Base-by-base conservation (phyloP, 2,888 invertebrate species). In the Trichogramma evanescens region DNA sequence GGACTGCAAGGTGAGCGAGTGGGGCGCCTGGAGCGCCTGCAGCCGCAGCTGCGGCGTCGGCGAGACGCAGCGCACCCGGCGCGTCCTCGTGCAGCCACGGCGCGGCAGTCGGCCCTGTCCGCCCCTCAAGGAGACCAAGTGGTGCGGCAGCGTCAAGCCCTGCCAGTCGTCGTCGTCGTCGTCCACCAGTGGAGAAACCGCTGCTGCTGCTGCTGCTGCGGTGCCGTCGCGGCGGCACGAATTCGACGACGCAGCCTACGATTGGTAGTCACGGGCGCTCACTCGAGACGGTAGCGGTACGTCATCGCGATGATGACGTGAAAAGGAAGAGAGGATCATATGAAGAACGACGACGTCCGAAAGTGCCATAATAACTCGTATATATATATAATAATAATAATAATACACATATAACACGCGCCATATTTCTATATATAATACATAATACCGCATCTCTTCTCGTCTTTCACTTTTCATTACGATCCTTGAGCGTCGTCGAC, bases 11-110 rank as follows among this genome's bases (percentile, higher is more conserved):
- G 89, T 93, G 56, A 85, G 89, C 65, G 87, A 88, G 67, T 94
- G 93, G 94, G 88, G 89, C 40, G 86, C 87, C 59, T 94, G 93
- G 94, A 88, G 89, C 72, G 81, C 86, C 6, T 95, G 95, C 81
- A 91, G 89, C 79, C 89, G 89, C 73, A 88, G 89, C 56, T 93
- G 95, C 74, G 93, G 93, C 66, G 93, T 94, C 64, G 95, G 95
- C 39, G 90, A 92, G 72, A 91, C 90, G 78, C 83, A 88, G 76
- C 86, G 95, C 69, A 86, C 86, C 68, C 84, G 94, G 64, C 85
- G 87, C 69, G 86, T 95, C 59, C 79, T 89, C 67, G 87, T 88
- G 70, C 87, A 89, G 69, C 87, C 91, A 58, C 82, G 89, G 63
- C 83, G 90, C 9, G 92, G 91, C 9, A 95, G 95, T 7, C 82